Evolutionary conservation across 2,797 vertebrate species (phyloP), one percentile per base, ranked within the genome.

Genomic region (Percopsis omiscomaycus): DNA sequence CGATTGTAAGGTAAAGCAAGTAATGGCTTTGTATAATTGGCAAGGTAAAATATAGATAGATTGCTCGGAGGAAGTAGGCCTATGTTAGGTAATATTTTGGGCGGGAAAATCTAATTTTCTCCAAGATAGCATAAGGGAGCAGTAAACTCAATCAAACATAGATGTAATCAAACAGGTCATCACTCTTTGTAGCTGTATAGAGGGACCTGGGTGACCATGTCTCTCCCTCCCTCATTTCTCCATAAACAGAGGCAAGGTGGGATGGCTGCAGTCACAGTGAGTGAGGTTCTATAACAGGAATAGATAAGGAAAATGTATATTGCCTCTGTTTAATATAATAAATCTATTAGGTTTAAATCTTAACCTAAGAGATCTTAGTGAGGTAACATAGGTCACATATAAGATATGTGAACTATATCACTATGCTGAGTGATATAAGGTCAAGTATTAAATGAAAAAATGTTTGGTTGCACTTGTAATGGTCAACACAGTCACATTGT

Each of bases 161-260:
- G 88, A 90, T 88, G 82, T 86, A 91, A 90, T 91, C 88, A 91
- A 87, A 88, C 82, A 87, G 88, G 84, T 80, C 81, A 84, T 83
- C 59, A 64, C 84, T 88, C 84, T 86, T 82, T 88, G 83, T 80
- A 77, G 82, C 80, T 48, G 60, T 71, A 63, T 71, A 51, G 71
- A 80, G 81, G 83, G 85, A 85, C 81, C 70, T 74, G 67, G 67
- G 61, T 68, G 68, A 73, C 73, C 69, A 48, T 45, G 29, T 53
- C 2, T 0, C 51, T n/a, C 55, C 55, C n/a, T 46, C 61, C 37
- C 73, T 75, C 71, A 77, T 73, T 65, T 45, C 53, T 80, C 52
- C 67, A 74, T 84, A 82, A 84, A 85, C 73, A 80, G 64, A 79
- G 64, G 57, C 51, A 59, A 65, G 54, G 30, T 22, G 3, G 53